phyloP scores from a whole-genome alignment of 2,797 vertebrate genomes.

The Hoplostethus atlanticus region DNA sequence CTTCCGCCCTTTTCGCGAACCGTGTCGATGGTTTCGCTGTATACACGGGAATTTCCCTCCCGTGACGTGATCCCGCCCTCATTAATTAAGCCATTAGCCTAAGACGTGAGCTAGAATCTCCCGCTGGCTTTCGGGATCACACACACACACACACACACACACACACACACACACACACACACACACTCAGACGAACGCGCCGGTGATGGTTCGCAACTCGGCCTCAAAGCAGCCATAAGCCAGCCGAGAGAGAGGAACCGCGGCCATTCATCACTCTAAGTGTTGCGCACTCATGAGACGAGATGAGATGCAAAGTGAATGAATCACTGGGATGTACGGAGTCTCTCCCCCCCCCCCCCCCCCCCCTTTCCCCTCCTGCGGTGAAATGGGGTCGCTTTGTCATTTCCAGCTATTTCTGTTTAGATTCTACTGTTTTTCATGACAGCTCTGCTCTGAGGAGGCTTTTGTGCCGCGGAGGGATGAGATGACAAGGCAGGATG shows the following conservation, averaged over 20 bases:
- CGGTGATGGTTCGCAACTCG: not conserved
- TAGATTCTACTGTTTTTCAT: slow-evolving; percentile 12
- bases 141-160: not conserved
- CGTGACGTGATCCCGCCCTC: too few species aligned
- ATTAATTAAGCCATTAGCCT: not conserved
- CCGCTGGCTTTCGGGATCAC: slow-evolving; percentile 29
- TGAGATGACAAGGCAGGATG: slow-evolving; percentile 45
- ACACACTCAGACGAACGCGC: not conserved
- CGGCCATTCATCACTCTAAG: slow-evolving; percentile 53
- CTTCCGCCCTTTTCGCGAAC: too few species aligned
- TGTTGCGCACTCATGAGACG: slow-evolving; percentile 42
- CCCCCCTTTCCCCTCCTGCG: not conserved
- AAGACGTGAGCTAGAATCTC: slow-evolving; percentile 15
- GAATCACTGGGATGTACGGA: slow-evolving; percentile 41
- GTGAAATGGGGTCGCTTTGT: not conserved
- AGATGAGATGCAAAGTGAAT: slow-evolving; percentile 45
- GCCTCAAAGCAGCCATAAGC: slow-evolving; percentile 25
- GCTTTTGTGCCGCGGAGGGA: slow-evolving; percentile 25
- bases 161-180: slow-evolving; percentile 10
- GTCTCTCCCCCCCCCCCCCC: slow-evolving; percentile 20
- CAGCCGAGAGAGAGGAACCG: slow-evolving; percentile 25
- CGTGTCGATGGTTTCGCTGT: slow-evolving; percentile 31
- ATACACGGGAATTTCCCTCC: slow-evolving; percentile 29
- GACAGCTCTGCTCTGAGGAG: slow-evolving; percentile 1
- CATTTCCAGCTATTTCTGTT: slow-evolving; percentile 17